Percentiles rank a stretch among this genome's conserved stretches.
phyloP scores from a whole-genome alignment of 2,113 vertebrate species.

The Ursus arctos region DNA sequence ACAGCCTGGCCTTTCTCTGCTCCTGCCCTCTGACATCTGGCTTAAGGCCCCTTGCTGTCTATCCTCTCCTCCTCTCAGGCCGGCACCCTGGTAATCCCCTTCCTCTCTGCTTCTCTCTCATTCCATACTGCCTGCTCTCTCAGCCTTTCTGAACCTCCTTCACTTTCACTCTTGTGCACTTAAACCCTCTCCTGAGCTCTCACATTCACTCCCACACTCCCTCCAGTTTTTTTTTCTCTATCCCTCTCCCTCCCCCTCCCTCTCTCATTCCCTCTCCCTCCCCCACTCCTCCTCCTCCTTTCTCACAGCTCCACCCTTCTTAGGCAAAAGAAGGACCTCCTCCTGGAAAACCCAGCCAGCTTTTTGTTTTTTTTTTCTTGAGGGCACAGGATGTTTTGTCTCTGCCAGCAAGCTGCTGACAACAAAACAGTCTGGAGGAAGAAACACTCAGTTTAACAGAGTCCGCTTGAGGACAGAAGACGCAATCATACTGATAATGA shows the following conservation, averaged over 20 bases:
- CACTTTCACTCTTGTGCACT: neutral
- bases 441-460: neutral
- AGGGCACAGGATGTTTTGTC: neutral
- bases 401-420: neutral
- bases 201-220: neutral
- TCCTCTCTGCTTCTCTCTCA: neutral
- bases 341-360: neutral
- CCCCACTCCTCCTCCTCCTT: neutral
- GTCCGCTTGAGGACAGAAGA: neutral
- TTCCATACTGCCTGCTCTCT: neutral
- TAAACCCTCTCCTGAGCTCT: neutral
- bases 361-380: neutral
- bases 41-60: neutral
- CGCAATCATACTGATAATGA: neutral
- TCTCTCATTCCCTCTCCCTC: too few species aligned
- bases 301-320: neutral
- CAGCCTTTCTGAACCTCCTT: neutral
- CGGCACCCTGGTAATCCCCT: neutral
- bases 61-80: neutral
- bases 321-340: neutral
- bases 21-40: neutral
- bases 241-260: neutral
- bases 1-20: neutral
- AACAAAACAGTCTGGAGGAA: neutral
- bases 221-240: neutral